phyloP scores from a whole-genome alignment of 2,797 vertebrate genomes.

The Rhinophrynus dorsalis region DNA sequence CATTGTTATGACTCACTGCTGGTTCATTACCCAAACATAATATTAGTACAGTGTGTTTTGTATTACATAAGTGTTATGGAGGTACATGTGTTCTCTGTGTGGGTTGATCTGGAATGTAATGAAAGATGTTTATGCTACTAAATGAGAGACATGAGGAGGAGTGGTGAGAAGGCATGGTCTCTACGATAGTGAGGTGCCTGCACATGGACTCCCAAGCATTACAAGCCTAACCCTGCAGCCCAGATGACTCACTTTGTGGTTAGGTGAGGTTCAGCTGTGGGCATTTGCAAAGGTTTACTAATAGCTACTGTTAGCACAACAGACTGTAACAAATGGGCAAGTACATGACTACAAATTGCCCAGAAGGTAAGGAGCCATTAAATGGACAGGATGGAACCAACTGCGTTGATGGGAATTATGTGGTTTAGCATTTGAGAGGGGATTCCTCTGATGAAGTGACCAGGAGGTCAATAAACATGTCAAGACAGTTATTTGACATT shows the following conservation, averaged over 20 bases:
- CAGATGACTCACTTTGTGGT: neutral
- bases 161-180: neutral
- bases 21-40: neutral
- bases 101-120: constrained; percentile 14
- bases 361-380: too few relatives aligned
- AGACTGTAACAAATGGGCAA: too few relatives aligned
- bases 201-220: constrained; percentile 1
- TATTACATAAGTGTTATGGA: neutral
- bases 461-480: too few relatives aligned
- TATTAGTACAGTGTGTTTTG: neutral
- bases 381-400: too few relatives aligned
- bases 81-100: neutral
- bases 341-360: too few relatives aligned
- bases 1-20: too few relatives aligned
- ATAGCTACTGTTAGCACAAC: too few relatives aligned
- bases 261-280: neutral
- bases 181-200: neutral
- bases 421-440: too few relatives aligned
- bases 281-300: too few relatives aligned
- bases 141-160: neutral
- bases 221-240: constrained; percentile 9
- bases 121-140: neutral
- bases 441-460: too few relatives aligned
- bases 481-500: too few relatives aligned
- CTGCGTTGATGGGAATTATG: too few relatives aligned